Evolutionary conservation across 2,888 invertebrate species (phyloP).

Genomic region (Dorcus parallelipipedus): DNA sequence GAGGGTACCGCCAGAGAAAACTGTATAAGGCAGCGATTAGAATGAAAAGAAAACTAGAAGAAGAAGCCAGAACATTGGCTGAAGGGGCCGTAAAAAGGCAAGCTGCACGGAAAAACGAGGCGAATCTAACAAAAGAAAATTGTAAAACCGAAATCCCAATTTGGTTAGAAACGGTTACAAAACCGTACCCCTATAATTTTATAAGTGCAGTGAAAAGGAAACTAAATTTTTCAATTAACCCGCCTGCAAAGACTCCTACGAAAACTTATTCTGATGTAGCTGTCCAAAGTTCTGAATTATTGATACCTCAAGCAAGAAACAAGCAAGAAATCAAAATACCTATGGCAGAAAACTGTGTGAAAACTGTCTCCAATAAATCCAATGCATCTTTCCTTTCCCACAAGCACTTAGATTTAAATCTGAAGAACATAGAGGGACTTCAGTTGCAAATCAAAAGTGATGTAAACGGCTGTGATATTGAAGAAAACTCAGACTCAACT

Average conservation of each 20-base stretch:
- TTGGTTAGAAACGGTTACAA: constrained; percentile 46
- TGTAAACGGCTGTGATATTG: constrained; percentile 17
- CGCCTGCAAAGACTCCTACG: constrained; percentile 18
- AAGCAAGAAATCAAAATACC: constrained; percentile 13
- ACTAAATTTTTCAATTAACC: constrained; percentile 40
- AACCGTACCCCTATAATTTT: constrained; percentile 59
- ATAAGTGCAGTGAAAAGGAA: constrained; percentile 60
- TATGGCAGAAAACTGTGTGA: background rate
- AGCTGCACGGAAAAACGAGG: background rate
- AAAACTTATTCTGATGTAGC: constrained; percentile 29
- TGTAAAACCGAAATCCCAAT: constrained; percentile 26
- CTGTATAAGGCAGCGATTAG: constrained; percentile 8
- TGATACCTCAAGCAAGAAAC: constrained; percentile 6
- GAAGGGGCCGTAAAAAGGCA: background rate
- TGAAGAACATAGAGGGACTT: constrained; percentile 33
- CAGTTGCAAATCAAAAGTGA: constrained; percentile 21
- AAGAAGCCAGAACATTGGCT: background rate
- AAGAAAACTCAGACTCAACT: constrained; percentile 1
- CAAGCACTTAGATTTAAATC: constrained; percentile 35
- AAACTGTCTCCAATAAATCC: background rate
- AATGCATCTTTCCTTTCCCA: constrained; percentile 34
- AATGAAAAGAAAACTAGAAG: constrained; percentile 22
- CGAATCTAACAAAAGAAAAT: background rate
- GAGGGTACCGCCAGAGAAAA: constrained; percentile 30
- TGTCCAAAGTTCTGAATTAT: constrained; percentile 5